Percentiles rank a stretch among this genome's conserved stretches.
Conservation (phyloP, 92 coral and sea anemone species). For the Virgularia gustaviana region DNA sequence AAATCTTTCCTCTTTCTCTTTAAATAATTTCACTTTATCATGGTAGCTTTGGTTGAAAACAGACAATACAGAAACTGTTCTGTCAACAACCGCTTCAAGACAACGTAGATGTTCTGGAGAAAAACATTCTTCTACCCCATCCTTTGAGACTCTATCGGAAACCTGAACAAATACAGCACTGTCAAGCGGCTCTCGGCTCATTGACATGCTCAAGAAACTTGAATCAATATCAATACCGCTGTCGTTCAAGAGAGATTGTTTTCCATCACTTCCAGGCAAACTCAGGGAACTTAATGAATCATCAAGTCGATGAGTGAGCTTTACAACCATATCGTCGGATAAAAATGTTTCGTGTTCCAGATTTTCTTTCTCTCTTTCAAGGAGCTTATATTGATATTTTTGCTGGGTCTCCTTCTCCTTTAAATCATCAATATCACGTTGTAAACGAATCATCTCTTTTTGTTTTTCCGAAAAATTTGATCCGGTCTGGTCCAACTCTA, state of each 20-base stretch:
- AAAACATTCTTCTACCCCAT: background rate
- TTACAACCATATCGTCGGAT: background rate
- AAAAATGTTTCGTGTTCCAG: constrained; percentile 2
- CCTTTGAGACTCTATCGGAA: constrained; percentile 5
- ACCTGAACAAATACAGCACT: background rate
- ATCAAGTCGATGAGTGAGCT: background rate
- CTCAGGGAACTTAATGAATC: background rate
- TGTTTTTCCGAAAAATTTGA: background rate
- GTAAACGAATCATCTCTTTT: background rate
- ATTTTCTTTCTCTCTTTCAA: constrained; percentile 25
- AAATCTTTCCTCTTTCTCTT: constrained; percentile 4
- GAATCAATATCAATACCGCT: constrained; percentile 8
- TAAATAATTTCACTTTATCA: constrained; percentile 5
- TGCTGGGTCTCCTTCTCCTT: constrained; percentile 16
- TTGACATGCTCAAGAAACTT: background rate
- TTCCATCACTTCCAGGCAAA: background rate
- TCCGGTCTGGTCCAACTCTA: background rate
- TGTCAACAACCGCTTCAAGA: constrained; percentile 11
- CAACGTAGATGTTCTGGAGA: background rate
- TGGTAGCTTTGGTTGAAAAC: background rate
- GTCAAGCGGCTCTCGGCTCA: constrained; percentile 3
- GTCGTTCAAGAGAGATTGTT: background rate
- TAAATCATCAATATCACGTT: constrained; percentile 14
- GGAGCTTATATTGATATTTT: constrained; percentile 17
- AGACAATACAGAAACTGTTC: background rate